phyloP scores from a whole-genome alignment of 2,113 vertebrate genomes.

The Phalacrocorax aristotelis region DNA sequence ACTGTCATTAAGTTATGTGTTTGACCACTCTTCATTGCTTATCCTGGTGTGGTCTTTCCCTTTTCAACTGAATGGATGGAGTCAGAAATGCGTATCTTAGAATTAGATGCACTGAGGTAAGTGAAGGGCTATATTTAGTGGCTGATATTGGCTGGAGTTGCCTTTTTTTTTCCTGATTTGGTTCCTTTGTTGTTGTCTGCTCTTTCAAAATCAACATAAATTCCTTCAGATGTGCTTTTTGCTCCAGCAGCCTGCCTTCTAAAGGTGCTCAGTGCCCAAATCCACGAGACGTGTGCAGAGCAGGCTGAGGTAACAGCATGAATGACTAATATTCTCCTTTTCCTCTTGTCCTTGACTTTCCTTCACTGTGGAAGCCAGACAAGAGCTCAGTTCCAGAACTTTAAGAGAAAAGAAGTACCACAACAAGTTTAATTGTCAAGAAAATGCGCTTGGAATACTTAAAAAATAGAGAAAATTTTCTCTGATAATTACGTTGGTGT shows the following conservation, averaged over 20 bases:
- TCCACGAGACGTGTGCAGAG: not conserved
- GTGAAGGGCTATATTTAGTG: constrained; percentile 73
- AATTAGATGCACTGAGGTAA: constrained; percentile 75
- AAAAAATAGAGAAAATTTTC: not conserved
- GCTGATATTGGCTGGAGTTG: constrained; percentile 50
- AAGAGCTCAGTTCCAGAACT: not conserved
- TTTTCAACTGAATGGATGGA: constrained; percentile 72
- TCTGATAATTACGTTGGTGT: not conserved
- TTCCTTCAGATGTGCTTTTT: constrained; percentile 53
- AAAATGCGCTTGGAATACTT: not conserved
- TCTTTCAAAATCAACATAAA: constrained; percentile 65
- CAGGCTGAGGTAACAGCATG: not conserved
- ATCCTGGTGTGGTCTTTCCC: constrained; percentile 78
- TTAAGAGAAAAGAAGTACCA: not conserved
- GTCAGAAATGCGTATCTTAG: constrained; percentile 74
- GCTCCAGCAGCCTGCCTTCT: constrained; percentile 18
- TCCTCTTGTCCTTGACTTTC: constrained; percentile 29
- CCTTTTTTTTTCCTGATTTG: constrained; percentile 50
- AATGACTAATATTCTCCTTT: constrained; percentile 39
- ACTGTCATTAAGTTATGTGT: constrained; percentile 74
- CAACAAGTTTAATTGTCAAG: not conserved
- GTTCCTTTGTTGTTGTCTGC: constrained; percentile 65
- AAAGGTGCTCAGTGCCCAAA: not conserved
- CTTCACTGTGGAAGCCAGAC: not conserved
- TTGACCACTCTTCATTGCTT: constrained; percentile 73